A percentile compares a stretch with the other conserved stretches of the same genome.
phyloP scores from a whole-genome alignment of 2,113 vertebrate genomes.

The Dasyprocta punctata region DNA sequence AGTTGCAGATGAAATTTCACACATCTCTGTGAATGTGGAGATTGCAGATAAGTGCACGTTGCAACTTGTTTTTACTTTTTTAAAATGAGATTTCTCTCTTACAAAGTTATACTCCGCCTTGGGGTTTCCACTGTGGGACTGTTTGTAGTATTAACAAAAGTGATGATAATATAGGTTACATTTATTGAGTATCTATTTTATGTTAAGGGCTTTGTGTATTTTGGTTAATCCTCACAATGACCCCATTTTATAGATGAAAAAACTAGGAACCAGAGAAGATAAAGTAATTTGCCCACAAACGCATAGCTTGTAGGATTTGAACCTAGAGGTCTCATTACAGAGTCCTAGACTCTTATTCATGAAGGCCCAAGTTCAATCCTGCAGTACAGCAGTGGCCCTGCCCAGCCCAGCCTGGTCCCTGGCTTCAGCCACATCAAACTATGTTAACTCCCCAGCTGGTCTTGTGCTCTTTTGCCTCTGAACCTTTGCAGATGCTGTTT shows the following conservation, averaged over 20 bases:
- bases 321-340: not conserved
- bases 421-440: not conserved
- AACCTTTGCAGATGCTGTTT: not conserved
- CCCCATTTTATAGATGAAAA: constrained; percentile 45
- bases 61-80: constrained; percentile 77
- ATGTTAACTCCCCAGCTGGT: not conserved
- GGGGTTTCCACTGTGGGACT: not conserved
- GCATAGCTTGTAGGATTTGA: not conserved
- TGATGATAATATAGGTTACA: not conserved
- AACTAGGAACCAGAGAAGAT: constrained; percentile 25
- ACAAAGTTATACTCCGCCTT: not conserved
- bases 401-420: not conserved
- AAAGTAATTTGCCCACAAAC: not conserved
- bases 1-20: constrained; percentile 81
- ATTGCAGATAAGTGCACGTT: constrained; percentile 71
- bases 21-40: constrained; percentile 69
- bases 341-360: not conserved
- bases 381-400: not conserved
- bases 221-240: constrained; percentile 25
- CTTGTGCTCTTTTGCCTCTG: constrained; percentile 1
- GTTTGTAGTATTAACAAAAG: not conserved
- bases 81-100: constrained; percentile 70
- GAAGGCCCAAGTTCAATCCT: not conserved
- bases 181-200: not conserved
- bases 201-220: not conserved